These are phyloP conservation scores for Tetragonula clypearis DNA, from an alignment of 1,140 invertebrate genomes.

Conservation along the genomic window DNA sequence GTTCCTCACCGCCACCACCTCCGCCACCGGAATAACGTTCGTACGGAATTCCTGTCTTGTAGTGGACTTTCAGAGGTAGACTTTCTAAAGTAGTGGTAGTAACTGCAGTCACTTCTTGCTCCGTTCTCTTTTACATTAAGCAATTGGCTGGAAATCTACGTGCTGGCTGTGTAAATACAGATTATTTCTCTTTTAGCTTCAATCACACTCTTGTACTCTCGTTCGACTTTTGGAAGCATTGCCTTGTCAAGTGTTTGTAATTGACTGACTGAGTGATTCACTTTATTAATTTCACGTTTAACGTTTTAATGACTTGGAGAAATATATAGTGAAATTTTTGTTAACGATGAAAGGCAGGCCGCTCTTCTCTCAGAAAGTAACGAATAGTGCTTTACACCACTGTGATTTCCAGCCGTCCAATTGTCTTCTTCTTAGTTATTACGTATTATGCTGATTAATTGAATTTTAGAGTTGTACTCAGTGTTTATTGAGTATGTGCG, in stretches of 20 bases:
- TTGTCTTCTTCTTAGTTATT: background rate
- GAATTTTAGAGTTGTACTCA: background rate
- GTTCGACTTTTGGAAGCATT: background rate
- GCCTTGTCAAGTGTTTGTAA: background rate
- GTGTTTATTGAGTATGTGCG: background rate
- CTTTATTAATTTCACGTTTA: too few relatives aligned
- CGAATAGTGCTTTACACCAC: background rate
- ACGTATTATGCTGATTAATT: background rate
- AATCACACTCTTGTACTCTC: background rate
- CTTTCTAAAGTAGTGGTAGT: conserved; percentile 22
- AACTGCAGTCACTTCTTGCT: conserved; percentile 22
- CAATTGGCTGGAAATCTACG: background rate
- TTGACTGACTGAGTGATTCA: background rate
- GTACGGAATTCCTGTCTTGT: conserved; percentile 38
- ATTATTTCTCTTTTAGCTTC: background rate
- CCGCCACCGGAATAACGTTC: conserved; percentile 78
- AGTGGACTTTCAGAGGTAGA: conserved; percentile 47
- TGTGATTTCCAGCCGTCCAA: background rate
- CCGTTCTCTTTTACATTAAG: background rate
- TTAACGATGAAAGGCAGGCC: too few relatives aligned
- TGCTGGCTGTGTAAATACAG: background rate
- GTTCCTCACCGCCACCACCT: conserved; percentile 77
- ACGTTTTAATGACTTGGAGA: too few relatives aligned
- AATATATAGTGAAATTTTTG: too few relatives aligned
- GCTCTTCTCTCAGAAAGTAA: too few relatives aligned